These are phyloP conservation scores for Drosophila athabasca DNA, from an alignment of 1,140 invertebrate genomes.

Conservation along the genomic window DNA sequence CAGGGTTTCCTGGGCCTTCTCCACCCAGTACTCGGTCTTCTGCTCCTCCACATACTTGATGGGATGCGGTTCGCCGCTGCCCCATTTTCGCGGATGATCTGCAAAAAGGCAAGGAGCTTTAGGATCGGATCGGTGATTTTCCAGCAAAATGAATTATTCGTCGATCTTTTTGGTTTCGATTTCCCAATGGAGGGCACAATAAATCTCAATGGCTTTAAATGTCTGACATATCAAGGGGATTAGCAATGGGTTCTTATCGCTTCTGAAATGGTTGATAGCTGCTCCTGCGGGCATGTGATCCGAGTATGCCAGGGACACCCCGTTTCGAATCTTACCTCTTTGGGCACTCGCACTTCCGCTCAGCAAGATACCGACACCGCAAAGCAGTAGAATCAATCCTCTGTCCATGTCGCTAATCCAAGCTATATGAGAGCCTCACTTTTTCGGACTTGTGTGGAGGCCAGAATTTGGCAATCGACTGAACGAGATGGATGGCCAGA, in stretches of 20 bases:
- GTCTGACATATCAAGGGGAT: constrained; percentile 18
- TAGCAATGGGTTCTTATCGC: constrained; percentile 18
- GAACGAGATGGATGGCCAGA: constrained; percentile 22
- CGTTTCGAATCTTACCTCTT: constrained; percentile 18
- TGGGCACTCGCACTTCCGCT: constrained; percentile 18
- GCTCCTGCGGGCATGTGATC: not conserved
- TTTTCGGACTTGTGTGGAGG: constrained; percentile 25
- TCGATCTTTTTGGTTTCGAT: too few species aligned
- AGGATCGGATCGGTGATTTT: too few species aligned
- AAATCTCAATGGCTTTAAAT: not conserved
- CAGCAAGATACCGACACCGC: constrained; percentile 13
- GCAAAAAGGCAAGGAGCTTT: not conserved
- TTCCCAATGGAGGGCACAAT: not conserved
- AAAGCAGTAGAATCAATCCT: constrained; percentile 15
- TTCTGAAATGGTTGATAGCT: not conserved
- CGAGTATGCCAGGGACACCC: too few species aligned
- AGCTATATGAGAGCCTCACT: not conserved
- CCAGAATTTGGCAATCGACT: constrained; percentile 50
- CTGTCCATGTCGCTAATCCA: constrained; percentile 37
- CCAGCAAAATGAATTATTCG: too few species aligned
- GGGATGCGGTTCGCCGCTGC: constrained; percentile 10
- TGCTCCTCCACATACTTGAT: constrained; percentile 60
- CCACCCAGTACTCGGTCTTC: constrained; percentile 67
- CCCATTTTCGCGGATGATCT: constrained; percentile 59
- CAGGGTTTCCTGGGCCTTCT: constrained; percentile 67